Evolutionary conservation across 2,113 vertebrate species (phyloP), one percentile per base, ranked within the genome.

Genomic region (Craseonycteris thonglongyai): DNA sequence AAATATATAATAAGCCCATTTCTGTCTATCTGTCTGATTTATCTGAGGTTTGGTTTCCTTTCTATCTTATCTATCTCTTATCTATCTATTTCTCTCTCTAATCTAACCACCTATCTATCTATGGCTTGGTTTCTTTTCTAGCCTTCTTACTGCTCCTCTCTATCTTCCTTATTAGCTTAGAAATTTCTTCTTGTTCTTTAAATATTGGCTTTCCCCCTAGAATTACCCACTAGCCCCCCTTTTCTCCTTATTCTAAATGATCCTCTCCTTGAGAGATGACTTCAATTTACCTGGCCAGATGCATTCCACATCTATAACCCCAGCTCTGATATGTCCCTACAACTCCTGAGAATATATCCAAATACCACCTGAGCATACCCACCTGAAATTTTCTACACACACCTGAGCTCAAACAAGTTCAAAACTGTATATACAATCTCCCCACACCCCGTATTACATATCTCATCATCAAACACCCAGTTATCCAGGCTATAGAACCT

Each of bases 171-270:
- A 45, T 9, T 49, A n/a, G 38, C 56, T 66, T 10, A 85, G 35
- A 5, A 71, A 72, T 78, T 82, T 56, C 74, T 89, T 72, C 45
- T 66, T 79, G 18, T 74, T 72, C 63, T 84, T 96, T 95, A 96
- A 72, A 87, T 47, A 74, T 10, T 74, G 56, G 13, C 40, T 87
- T 90, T 74, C 56, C 56, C 59, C 47, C n/a, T n/a, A 72, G 75
- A 86, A n/a, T 82, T 76, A n/a, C 33, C 40, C 26, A 22, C 26
- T 65, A 78, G 4, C 4, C 3, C 40, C 26, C 21, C 63, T 56
- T 54, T 81, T 35, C 30, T 45, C 83, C 28, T 56, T 63, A 63
- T 38, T 72, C 56, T 66, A 78, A 87, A 71, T 74, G 45, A n/a
- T n/a, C n/a, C 1, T 66, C n/a, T 90, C 9, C 38, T 78, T 66